Evolutionary conservation across 2,113 vertebrate species (phyloP).

Genomic region (Lanius ludovicianus): DNA sequence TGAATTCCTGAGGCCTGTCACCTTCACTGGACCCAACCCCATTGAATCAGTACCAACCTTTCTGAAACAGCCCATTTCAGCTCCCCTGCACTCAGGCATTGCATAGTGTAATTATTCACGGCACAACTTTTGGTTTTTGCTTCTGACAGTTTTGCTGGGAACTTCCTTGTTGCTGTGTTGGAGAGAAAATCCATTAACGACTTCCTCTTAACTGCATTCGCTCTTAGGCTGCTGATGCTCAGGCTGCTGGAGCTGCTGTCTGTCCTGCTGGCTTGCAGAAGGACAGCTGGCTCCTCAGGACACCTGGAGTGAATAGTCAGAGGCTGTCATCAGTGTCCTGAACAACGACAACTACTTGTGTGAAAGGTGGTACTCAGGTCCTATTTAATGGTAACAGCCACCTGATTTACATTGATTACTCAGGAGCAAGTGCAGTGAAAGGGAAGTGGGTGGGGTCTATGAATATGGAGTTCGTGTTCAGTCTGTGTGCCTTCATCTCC

Average conservation of each 20-base stretch:
- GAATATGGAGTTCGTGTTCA: background rate
- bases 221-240: background rate
- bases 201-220: background rate
- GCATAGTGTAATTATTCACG: background rate
- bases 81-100: background rate
- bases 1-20: background rate
- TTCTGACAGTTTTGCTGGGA: background rate
- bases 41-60: background rate
- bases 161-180: slow-evolving; percentile 21
- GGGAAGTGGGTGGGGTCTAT: background rate
- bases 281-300: background rate
- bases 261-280: background rate
- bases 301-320: background rate
- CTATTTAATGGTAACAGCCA: background rate
- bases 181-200: background rate
- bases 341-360: background rate
- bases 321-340: background rate
- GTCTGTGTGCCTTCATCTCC: background rate
- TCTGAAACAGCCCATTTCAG: background rate
- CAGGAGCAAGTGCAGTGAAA: background rate
- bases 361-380: background rate
- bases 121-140: background rate
- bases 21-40: background rate
- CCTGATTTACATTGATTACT: background rate
- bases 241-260: background rate